Base-by-base conservation (phyloP, 2,888 invertebrate genomes). In the Drosophila anomalata region DNA sequence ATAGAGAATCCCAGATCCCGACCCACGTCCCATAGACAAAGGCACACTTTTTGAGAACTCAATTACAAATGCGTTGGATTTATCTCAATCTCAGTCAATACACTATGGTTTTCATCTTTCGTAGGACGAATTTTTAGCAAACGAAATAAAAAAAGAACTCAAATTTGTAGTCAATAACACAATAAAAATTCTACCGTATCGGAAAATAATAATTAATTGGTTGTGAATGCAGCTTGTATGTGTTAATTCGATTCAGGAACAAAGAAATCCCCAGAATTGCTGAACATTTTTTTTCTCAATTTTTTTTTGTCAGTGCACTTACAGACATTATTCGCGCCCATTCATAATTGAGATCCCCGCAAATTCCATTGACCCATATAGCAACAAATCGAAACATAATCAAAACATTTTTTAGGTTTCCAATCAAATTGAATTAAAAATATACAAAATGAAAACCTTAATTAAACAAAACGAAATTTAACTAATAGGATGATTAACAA, bases 171-270 rank as follows among this genome's bases (percentile, higher is more conserved):
- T 31, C 39, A 47, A 44, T 51, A 42, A 53, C 22, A 22, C 39
- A 53, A 58, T 63, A 42, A 59, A 70, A 74, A 76, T 68, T 74
- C 55, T 54, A 74, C 59, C 52, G 52, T 47, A 66, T 48, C 17
- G 60, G 47, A 42, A 48, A 70, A 68, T 84, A 83, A 79, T 82
- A 82, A 88, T 80, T 74, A 84, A 85, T 85, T 85, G 84, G 84
- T 85, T 85, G 84, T 85, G 84, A 85, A 88, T 72, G 87, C 88
- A 84, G 87, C 75, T 83, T 76, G 78, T 52, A 83, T 72, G 76
- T 79, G 76, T 79, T 79, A 68, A 53, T 86, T 77, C 57, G 71
- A 82, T 86, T 82, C 74, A 75, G 86, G 58, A 80, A 76, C 50
- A 53, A 68, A 44, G 61, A 69, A 69, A 60, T 47, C 47, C 52